phyloP scores from a whole-genome alignment of 2,888 invertebrate genomes.

The Ophioninae sp. region DNA sequence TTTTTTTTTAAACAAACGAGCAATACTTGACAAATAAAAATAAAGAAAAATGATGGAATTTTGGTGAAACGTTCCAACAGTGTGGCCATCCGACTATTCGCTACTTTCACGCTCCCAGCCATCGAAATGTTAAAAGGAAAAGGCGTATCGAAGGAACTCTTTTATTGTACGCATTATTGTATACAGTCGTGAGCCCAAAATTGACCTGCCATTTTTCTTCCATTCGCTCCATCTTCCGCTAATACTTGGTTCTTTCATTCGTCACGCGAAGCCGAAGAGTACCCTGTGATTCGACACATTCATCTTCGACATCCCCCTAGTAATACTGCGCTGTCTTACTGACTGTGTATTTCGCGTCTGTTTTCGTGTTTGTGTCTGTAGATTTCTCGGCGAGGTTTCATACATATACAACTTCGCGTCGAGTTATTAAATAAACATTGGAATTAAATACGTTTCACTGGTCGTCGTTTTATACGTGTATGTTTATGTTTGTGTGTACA shows the following conservation, averaged over 20 bases:
- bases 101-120: neutral
- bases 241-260: constrained; percentile 8
- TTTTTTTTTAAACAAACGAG: no score
- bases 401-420: constrained; percentile 69
- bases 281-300: neutral
- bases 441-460: constrained; percentile 73
- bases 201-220: constrained; percentile 50
- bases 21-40: no score
- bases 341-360: constrained; percentile 50
- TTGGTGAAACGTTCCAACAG: neutral
- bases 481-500: constrained; percentile 13
- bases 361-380: constrained; percentile 8
- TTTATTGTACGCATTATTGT: constrained; percentile 77
- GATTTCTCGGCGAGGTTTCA: constrained; percentile 69
- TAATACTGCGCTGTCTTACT: constrained; percentile 80
- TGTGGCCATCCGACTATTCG: neutral
- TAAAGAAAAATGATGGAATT: no score
- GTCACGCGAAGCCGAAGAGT: neutral
- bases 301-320: constrained; percentile 71
- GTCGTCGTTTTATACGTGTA: constrained; percentile 58
- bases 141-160: constrained; percentile 77
- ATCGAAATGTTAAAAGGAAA: constrained; percentile 23
- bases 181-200: constrained; percentile 68
- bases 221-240: constrained; percentile 14
- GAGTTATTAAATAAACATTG: constrained; percentile 71